Evolutionary conservation across 2,888 invertebrate genomes (phyloP).

Genomic region (Microdon myrmicae): DNA sequence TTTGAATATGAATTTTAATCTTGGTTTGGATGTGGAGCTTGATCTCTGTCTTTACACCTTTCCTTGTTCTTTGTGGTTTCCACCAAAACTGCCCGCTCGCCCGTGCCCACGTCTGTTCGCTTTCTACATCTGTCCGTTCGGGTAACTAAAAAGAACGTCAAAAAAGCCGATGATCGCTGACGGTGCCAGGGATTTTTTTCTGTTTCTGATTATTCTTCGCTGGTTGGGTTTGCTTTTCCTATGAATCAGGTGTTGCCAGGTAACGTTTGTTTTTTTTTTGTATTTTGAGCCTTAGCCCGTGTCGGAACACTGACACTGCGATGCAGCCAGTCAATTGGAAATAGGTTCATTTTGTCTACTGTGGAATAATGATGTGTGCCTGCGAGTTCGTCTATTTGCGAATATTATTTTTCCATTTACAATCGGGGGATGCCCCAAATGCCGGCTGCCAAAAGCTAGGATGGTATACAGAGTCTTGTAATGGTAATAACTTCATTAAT

Average conservation of each 20-base stretch:
- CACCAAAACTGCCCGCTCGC: too few species aligned
- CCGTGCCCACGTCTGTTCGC: too few species aligned
- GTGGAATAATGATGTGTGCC: too few species aligned
- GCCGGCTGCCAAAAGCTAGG: too few species aligned
- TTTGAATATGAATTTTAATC: conserved; percentile 17
- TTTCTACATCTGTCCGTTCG: conserved; percentile 46
- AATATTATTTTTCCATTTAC: too few species aligned
- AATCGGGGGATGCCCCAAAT: too few species aligned
- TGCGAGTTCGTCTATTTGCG: too few species aligned
- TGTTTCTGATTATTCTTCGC: conserved; percentile 5
- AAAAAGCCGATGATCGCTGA: conserved; percentile 51
- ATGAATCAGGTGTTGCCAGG: conserved; percentile 39
- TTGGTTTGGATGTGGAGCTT: neutral
- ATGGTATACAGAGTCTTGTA: too few species aligned
- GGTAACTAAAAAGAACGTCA: conserved; percentile 48
- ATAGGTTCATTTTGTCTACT: too few species aligned
- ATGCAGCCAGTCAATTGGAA: neutral
- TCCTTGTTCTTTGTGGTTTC: conserved; percentile 41
- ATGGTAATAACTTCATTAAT: too few species aligned
- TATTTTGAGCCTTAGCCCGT: too few species aligned
- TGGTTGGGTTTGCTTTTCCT: conserved; percentile 10
- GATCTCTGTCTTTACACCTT: conserved; percentile 8
- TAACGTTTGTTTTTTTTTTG: neutral
- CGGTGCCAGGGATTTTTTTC: conserved; percentile 19
- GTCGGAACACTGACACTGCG: too few species aligned